Evolutionary conservation across 1,140 invertebrate genomes (phyloP).

Genomic region (Diuraphis noxia): DNA sequence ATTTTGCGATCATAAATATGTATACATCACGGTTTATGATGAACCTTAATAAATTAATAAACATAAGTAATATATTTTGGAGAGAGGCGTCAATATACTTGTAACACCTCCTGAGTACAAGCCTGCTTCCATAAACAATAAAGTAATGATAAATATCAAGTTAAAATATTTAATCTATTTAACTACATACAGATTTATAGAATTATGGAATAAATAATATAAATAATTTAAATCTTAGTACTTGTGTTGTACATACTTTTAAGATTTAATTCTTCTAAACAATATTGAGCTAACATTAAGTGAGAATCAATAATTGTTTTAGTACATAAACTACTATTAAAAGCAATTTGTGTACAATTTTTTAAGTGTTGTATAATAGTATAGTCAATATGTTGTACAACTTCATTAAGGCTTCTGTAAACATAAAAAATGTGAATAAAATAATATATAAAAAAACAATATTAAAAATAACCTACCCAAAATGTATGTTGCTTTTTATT

Average conservation of each 20-base stretch:
- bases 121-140: not conserved
- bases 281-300: conserved; percentile 25
- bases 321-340: not conserved
- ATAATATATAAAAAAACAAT: not conserved
- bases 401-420: not conserved
- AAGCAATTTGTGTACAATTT: not conserved
- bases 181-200: not conserved
- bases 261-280: not conserved
- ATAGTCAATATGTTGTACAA: not conserved
- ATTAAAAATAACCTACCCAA: not conserved
- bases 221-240: not conserved
- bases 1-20: too few relatives aligned
- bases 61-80: too few relatives aligned
- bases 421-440: not conserved
- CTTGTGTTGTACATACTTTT: not conserved
- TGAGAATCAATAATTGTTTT: not conserved
- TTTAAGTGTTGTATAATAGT: not conserved
- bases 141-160: not conserved
- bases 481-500: not conserved
- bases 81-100: too few relatives aligned
- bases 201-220: not conserved
- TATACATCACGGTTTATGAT: too few relatives aligned
- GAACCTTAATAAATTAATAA: too few relatives aligned
- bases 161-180: not conserved
- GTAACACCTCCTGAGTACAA: too few relatives aligned